These are phyloP conservation scores for Ips typographus DNA, from an alignment of 1,140 invertebrate genomes.

Conservation along the genomic window DNA sequence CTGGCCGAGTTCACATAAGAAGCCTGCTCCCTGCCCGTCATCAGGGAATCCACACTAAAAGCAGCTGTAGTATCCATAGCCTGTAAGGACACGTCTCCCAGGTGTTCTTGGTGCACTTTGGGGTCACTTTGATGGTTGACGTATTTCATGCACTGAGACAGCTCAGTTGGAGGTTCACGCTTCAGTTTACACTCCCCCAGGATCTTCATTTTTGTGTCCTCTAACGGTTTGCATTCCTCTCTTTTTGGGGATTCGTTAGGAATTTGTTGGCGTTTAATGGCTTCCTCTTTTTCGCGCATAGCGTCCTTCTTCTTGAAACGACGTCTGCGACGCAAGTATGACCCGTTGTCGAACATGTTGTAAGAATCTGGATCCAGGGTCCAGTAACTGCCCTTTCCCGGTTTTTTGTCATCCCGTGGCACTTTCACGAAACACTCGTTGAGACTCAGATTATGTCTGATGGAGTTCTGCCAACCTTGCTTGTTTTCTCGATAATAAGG, in stretches of 20 bases:
- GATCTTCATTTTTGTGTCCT: constrained; percentile 54
- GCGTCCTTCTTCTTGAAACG: constrained; percentile 97
- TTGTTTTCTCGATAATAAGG: constrained; percentile 98
- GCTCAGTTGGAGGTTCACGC: constrained; percentile 62
- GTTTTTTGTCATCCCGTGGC: constrained; percentile 87
- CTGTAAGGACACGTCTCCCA: constrained; percentile 55
- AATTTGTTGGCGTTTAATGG: constrained; percentile 74
- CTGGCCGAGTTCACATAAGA: constrained; percentile 54
- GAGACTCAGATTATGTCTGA: constrained; percentile 93
- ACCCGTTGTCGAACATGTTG: constrained; percentile 99
- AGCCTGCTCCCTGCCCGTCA: constrained; percentile 51
- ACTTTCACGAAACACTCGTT: constrained; percentile 99
- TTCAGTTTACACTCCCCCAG: constrained; percentile 61
- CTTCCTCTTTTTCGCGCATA: constrained; percentile 83
- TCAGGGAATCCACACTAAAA: constrained; percentile 59
- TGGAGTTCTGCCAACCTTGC: constrained; percentile 94
- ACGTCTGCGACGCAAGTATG: constrained; percentile 84
- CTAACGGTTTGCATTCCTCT: constrained; percentile 56
- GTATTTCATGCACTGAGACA: constrained; percentile 51
- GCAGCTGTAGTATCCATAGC: constrained; percentile 52
- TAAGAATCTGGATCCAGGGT: constrained; percentile 94
- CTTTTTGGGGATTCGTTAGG: constrained; percentile 49
- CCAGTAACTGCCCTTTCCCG: constrained; percentile 97
- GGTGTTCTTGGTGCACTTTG: constrained; percentile 56
- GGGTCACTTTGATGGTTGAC: constrained; percentile 26